Base-by-base conservation (phyloP, 2,797 vertebrate species). In the Hipposideros larvatus region DNA sequence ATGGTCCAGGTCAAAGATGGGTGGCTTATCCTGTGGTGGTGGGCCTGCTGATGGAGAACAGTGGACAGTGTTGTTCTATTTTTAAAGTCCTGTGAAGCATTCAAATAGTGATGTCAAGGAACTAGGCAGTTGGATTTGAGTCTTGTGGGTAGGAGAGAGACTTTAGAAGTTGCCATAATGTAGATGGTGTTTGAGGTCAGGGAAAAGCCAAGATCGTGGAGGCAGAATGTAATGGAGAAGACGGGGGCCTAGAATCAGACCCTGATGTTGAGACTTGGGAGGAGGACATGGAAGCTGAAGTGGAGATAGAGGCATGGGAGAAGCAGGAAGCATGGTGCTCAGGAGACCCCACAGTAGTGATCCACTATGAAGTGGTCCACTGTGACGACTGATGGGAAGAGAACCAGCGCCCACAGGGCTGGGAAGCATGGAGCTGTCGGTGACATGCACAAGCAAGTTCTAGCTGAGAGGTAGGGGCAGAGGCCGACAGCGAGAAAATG, bases 1-100 rank as follows among this genome's bases (percentile, higher is more conserved):
- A 7, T 5, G 6, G 31, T 18, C 37, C 11, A 3, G 34, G 75
- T 22, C n/a, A 13, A 34, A 13, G 13, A 5, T 0, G 1, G 37
- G 28, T 5, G 28, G 71, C 28, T 61, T 85, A 16, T 8, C 46
- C 28, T 5, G 21, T 4, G 70, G 15, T 16, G 28, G 43, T 2
- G 18, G 19, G 84, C 9, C 51, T 11, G 77, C 55, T 55, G 51
- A 19, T 34, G 41, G 55, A 48, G 51, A 82, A 46, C 1, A 22
- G 61, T 28, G 11, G 37, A 13, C 31, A 14, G 51, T 14, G 2
- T 9, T 2, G 24, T 21, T 70, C 31, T 34, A 9, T 63, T 63
- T 70, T 77, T 87, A 31, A 80, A 70, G 57, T 59, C 14, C 19
- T 21, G 48, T 37, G 74, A 74, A 63, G 41, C 66, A 31, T 59